Percentiles rank a stretch among this genome's conserved stretches.
Conservation (phyloP, 1,140 invertebrate genomes). For the Ladona fulva region DNA sequence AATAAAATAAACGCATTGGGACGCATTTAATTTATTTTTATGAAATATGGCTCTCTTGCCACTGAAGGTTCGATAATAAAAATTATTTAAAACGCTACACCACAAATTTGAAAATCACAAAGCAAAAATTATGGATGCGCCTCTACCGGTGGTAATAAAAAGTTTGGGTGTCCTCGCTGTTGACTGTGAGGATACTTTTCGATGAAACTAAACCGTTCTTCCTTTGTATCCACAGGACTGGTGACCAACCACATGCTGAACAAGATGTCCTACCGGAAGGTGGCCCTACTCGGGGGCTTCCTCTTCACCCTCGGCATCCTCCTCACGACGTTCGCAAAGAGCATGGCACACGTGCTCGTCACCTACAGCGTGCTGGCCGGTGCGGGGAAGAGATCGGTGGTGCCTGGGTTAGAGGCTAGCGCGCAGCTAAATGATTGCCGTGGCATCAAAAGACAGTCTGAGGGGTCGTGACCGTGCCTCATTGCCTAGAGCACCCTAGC, state of each 20-base stretch:
- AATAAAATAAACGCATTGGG: no score
- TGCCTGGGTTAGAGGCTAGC: background rate
- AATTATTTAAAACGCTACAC: no score
- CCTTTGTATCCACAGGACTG: conserved; percentile 13
- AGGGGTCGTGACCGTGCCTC: background rate
- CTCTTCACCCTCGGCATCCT: conserved; percentile 17
- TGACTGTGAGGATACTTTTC: no score
- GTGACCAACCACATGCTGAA: conserved; percentile 19
- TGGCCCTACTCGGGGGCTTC: conserved; percentile 17
- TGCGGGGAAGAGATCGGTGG: conserved; percentile 12
- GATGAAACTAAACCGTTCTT: no score
- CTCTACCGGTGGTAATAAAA: no score
- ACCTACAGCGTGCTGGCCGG: conserved; percentile 21
- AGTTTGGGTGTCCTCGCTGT: no score
- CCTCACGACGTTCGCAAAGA: conserved; percentile 18
- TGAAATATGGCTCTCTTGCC: no score
- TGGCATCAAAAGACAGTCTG: no score
- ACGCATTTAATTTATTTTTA: no score
- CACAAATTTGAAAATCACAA: no score
- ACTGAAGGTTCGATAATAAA: no score
- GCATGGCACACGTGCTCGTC: conserved; percentile 17
- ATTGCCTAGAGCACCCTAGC: background rate
- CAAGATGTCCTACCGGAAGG: conserved; percentile 19
- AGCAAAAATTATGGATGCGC: no score
- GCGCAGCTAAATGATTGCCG: background rate